A percentile compares a stretch with the other conserved stretches of the same genome.
Conservation (phyloP, 2,797 vertebrate species). For the Sebastolobus alascanus region DNA sequence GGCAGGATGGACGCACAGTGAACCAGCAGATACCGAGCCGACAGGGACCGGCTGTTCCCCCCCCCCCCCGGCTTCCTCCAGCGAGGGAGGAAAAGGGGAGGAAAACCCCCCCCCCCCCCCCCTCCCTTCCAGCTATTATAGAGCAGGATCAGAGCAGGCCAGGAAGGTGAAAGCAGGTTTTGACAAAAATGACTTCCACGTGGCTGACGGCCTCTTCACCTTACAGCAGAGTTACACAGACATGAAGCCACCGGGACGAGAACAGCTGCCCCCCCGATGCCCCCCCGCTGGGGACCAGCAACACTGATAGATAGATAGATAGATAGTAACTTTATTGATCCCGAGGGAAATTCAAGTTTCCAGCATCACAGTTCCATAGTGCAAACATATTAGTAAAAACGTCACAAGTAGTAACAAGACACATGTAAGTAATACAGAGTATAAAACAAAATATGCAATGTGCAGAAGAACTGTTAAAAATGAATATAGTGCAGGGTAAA, state of each 20-base stretch:
- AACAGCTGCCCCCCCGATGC: slow-evolving; percentile 12
- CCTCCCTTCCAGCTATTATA: slow-evolving; percentile 44
- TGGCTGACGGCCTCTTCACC: slow-evolving; percentile 56
- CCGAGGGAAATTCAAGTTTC: no score
- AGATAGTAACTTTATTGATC: no score
- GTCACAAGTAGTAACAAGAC: no score
- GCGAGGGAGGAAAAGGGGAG: slow-evolving; percentile 65
- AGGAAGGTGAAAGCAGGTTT: slow-evolving; percentile 76
- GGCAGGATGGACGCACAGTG: slow-evolving; percentile 70
- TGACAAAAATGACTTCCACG: slow-evolving; percentile 79
- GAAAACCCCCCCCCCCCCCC: slow-evolving; percentile 33
- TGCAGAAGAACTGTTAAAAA: no score
- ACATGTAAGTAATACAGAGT: no score
- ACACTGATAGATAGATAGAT: no score
- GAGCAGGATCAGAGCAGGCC: slow-evolving; percentile 36
- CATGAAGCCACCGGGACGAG: slow-evolving; percentile 14
- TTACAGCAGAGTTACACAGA: slow-evolving; percentile 15
- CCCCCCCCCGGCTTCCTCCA: slow-evolving; percentile 71
- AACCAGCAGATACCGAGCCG: slow-evolving; percentile 62
- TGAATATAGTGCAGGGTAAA: no score
- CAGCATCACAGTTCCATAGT: no score
- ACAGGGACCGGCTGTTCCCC: slow-evolving; percentile 34
- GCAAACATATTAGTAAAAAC: no score
- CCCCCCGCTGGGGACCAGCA: not conserved
- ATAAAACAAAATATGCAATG: no score